Percentiles rank a stretch among this genome's conserved stretches.
Evolutionary conservation across 2,888 invertebrate genomes (phyloP).

Genomic region (Tubulanus polymorphus): DNA sequence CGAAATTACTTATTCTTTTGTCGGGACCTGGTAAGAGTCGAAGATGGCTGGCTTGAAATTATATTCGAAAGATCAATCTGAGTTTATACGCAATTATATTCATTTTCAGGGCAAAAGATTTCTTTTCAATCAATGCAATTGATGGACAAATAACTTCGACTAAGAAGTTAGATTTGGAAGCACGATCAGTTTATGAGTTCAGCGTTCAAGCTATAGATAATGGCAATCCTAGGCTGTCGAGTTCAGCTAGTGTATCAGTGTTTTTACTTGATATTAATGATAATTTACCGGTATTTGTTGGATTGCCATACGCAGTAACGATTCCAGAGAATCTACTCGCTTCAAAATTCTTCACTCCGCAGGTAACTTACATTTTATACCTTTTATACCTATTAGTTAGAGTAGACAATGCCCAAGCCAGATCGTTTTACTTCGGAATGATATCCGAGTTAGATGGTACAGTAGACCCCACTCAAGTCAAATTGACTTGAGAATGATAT

Average conservation of each 20-base stretch:
- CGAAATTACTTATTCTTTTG: neutral
- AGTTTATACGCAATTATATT: too few relatives aligned
- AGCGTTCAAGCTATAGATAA: slow-evolving; percentile 65
- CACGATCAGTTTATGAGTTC: neutral
- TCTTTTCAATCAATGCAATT: neutral
- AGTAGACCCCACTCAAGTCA: too few relatives aligned
- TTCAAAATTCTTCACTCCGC: neutral
- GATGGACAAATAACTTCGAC: neutral
- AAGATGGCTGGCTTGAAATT: too few relatives aligned
- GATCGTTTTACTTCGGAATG: neutral
- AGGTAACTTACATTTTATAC: neutral
- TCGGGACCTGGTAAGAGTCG: neutral
- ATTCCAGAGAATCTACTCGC: neutral
- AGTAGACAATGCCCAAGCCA: neutral
- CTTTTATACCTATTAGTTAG: neutral
- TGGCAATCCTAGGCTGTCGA: neutral
- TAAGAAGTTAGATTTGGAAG: neutral
- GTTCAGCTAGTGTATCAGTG: slow-evolving; percentile 71
- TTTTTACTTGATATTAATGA: slow-evolving; percentile 79
- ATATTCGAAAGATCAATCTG: too few relatives aligned
- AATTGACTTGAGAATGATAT: too few relatives aligned
- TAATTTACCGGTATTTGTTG: slow-evolving; percentile 77
- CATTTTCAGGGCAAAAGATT: slow-evolving; percentile 1
- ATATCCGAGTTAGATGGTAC: too few relatives aligned
- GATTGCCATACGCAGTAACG: neutral